Evolutionary conservation across 2,797 vertebrate genomes (phyloP).

Genomic region (Gobio occitaniae): DNA sequence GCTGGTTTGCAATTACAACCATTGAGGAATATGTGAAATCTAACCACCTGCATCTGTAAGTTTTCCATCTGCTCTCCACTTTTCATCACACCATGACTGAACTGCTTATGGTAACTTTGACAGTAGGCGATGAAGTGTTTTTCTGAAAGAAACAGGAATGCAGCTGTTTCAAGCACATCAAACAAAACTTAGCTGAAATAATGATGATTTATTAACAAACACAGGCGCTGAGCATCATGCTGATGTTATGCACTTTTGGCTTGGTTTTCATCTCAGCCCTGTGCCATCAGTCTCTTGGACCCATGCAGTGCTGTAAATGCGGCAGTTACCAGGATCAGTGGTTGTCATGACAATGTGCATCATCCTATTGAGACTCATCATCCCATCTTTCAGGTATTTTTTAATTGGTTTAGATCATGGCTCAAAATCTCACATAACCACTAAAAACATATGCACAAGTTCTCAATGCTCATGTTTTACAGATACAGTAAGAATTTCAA

Average conservation of each 20-base stretch:
- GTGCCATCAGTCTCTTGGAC: neutral
- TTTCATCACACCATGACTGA: conserved; percentile 14
- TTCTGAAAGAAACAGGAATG: neutral
- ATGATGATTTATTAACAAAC: conserved; percentile 12
- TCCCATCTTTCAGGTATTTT: conserved; percentile 19
- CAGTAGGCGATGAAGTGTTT: neutral
- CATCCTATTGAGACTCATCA: conserved; percentile 3
- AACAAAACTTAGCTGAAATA: conserved; percentile 5
- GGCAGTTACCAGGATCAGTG: neutral
- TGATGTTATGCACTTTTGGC: conserved; percentile 10
- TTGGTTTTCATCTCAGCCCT: conserved; percentile 7
- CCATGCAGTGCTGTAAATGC: conserved; percentile 19
- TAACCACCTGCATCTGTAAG: conserved; percentile 7
- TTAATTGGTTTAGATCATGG: neutral
- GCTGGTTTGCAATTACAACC: neutral
- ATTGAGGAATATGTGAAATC: conserved; percentile 1
- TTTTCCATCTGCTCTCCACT: conserved; percentile 26
- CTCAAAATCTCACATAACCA: conserved; percentile 2
- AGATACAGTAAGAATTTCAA: neutral
- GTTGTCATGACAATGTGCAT: conserved; percentile 18
- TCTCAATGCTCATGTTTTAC: neutral
- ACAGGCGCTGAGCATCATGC: neutral
- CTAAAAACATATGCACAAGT: neutral
- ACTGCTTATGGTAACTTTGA: conserved; percentile 49
- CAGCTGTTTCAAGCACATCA: conserved; percentile 17